These are phyloP conservation scores for Hippoglossus stenolepis DNA, from an alignment of 2,113 vertebrate species.

Conservation along the genomic window DNA sequence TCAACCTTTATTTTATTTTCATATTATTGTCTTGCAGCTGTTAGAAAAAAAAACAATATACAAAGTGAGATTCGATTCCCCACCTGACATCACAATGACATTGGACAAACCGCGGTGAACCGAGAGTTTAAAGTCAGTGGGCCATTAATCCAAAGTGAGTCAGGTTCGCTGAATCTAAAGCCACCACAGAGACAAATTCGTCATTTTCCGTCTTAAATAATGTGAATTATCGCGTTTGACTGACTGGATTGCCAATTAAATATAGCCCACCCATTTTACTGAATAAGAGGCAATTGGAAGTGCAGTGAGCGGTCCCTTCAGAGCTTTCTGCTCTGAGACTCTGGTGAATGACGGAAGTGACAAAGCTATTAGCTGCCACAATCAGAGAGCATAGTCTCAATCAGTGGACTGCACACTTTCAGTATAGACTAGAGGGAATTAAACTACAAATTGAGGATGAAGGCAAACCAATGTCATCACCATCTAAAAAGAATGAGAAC, in stretches of 20 bases:
- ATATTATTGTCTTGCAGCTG: slow-evolving; percentile 67
- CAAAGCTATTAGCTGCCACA: slow-evolving; percentile 77
- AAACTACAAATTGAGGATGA: slow-evolving; percentile 79
- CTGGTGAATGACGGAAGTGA: slow-evolving; percentile 71
- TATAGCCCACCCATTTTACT: slow-evolving; percentile 59
- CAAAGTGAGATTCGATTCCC: slow-evolving; percentile 37
- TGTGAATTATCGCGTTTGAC: slow-evolving; percentile 56
- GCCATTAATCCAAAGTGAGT: slow-evolving; percentile 31
- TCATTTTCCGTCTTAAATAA: slow-evolving; percentile 34
- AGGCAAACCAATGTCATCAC: slow-evolving; percentile 79
- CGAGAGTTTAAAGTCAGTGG: slow-evolving; percentile 14
- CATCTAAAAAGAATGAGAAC: slow-evolving; percentile 66
- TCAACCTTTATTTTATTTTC: slow-evolving; percentile 55
- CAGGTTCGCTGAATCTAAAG: not conserved
- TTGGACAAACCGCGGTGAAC: slow-evolving; percentile 29
- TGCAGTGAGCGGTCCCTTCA: slow-evolving; percentile 62
- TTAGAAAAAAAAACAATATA: slow-evolving; percentile 62
- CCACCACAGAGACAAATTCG: slow-evolving; percentile 14
- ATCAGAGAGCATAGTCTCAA: slow-evolving; percentile 71
- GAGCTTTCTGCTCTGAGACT: slow-evolving; percentile 73
- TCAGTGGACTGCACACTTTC: slow-evolving; percentile 77
- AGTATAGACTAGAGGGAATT: slow-evolving; percentile 76
- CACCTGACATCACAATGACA: slow-evolving; percentile 38
- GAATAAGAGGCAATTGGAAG: slow-evolving; percentile 50
- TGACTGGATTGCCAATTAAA: slow-evolving; percentile 62